These are phyloP conservation scores for Brachypteracias leptosomus DNA, from an alignment of 2,113 vertebrate genomes.

Conservation along the genomic window DNA sequence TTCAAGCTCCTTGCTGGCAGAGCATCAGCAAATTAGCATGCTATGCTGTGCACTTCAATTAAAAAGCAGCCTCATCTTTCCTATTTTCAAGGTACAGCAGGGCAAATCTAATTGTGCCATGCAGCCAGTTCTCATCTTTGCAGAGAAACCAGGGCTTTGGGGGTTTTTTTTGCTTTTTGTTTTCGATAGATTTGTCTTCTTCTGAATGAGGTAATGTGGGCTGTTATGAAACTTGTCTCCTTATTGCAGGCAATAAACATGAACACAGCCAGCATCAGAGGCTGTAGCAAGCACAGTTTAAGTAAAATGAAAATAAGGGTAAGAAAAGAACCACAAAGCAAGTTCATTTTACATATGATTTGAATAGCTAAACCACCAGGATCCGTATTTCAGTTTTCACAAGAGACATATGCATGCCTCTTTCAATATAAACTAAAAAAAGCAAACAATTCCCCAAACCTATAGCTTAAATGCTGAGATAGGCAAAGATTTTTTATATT, in stretches of 20 bases:
- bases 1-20: conserved; percentile 60
- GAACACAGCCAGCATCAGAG: conserved; percentile 11
- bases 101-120: conserved; percentile 55
- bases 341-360: not conserved
- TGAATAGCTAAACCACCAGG: not conserved
- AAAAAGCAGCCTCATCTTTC: conserved; percentile 54
- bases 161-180: not conserved
- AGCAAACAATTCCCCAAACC: not conserved
- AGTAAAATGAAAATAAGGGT: conserved; percentile 40
- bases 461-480: not conserved
- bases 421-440: not conserved
- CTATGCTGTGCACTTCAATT: conserved; percentile 52
- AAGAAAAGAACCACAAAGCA: not conserved
- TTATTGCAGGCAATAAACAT: conserved; percentile 55
- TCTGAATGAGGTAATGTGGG: not conserved
- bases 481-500: not conserved
- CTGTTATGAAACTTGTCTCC: conserved; percentile 37
- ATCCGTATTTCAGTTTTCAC: not conserved
- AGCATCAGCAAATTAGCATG: conserved; percentile 44
- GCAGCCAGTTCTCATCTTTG: conserved; percentile 20
- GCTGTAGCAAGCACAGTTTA: not conserved
- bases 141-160: conserved; percentile 27
- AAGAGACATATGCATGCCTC: not conserved
- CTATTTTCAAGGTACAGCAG: conserved; percentile 51
- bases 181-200: not conserved